Evolutionary conservation across 2,113 vertebrate species (phyloP).

Genomic region (Dendrocopos noguchii): DNA sequence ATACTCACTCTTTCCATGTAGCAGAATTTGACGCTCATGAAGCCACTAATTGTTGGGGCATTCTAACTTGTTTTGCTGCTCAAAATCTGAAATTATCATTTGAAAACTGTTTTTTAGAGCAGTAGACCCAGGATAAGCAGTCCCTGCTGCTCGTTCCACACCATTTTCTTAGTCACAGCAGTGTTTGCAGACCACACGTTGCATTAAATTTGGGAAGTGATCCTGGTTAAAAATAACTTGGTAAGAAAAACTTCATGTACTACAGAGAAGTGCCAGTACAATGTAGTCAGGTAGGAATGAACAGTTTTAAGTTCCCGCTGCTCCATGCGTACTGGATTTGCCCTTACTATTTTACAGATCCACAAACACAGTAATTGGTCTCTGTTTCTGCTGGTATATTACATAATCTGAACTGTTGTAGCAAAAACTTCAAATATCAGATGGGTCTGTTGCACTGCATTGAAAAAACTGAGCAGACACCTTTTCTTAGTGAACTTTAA

Average conservation of each 20-base stretch:
- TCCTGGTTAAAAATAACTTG: conserved; percentile 49
- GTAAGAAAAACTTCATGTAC: background rate
- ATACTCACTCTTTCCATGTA: background rate
- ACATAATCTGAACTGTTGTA: background rate
- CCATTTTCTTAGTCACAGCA: background rate
- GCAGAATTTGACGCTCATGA: background rate
- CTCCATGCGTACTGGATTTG: accelerated
- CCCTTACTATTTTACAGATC: background rate
- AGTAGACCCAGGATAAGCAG: background rate
- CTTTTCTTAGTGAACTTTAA: background rate
- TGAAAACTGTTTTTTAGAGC: background rate
- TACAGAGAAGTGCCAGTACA: background rate
- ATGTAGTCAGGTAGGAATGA: background rate
- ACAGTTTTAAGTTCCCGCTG: background rate
- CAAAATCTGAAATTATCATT: background rate
- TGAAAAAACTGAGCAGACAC: background rate
- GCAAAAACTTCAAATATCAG: background rate
- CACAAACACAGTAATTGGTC: background rate
- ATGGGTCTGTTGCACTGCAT: background rate
- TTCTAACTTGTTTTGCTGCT: background rate
- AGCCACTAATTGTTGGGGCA: background rate
- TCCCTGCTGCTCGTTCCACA: background rate
- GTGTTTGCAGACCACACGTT: background rate
- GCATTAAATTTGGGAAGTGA: background rate
- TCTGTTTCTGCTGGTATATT: background rate